Conservation (phyloP, 2,113 vertebrate species). For the Gila orcuttii region DNA sequence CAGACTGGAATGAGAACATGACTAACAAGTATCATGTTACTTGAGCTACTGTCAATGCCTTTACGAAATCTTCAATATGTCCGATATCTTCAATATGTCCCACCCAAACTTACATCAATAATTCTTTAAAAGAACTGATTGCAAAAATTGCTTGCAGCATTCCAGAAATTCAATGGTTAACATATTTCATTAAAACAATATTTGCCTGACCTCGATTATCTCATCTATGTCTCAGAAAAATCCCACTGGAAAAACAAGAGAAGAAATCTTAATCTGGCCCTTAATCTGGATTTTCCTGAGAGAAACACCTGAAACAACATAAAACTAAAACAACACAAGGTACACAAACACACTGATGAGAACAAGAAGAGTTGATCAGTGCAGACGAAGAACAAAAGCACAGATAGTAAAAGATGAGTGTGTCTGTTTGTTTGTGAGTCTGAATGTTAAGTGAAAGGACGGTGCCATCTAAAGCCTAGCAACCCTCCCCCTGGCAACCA, state of each 20-base stretch:
- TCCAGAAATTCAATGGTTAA: background rate
- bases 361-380: background rate
- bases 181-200: constrained; percentile 25
- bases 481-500: constrained; percentile 21
- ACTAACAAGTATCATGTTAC: background rate
- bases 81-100: background rate
- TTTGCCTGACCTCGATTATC: constrained; percentile 37
- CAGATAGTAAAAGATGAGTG: background rate
- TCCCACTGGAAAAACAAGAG: background rate
- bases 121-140: background rate
- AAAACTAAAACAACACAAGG: background rate
- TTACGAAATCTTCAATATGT: background rate
- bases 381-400: background rate
- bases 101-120: background rate
- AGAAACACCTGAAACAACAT: constrained; percentile 1
- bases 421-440: background rate
- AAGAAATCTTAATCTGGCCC: background rate
- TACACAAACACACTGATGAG: background rate
- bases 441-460: background rate
- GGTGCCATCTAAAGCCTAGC: constrained; percentile 9
- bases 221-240: constrained; percentile 4
- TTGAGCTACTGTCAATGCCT: background rate
- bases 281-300: background rate
- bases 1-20: too few relatives aligned
- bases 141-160: background rate